Conservation (phyloP, 2,113 vertebrate genomes). For the Puma concolor region DNA sequence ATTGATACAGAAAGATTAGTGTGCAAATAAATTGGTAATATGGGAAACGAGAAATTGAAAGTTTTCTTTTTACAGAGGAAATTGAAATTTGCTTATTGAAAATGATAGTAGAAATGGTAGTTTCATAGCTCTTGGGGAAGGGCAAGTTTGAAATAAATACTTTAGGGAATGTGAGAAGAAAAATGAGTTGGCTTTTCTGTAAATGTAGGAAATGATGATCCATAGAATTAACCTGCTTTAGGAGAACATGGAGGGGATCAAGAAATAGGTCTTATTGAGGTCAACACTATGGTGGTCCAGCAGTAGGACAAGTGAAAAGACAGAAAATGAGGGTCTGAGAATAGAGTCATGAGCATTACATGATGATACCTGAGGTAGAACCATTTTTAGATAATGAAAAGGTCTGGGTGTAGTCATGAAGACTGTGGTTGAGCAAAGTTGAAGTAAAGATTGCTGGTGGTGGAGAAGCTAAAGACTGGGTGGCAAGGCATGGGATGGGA, state of each 20-base stretch:
- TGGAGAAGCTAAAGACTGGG: background rate
- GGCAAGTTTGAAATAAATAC: background rate
- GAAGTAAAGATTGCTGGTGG: background rate
- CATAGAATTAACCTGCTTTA: background rate
- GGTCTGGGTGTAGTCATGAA: background rate
- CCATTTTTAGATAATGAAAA: background rate
- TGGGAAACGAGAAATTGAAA: background rate
- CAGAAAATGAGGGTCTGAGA: background rate
- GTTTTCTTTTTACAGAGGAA: background rate
- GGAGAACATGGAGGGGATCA: background rate
- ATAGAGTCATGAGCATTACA: background rate
- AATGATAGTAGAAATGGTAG: background rate
- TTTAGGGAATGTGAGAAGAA: background rate
- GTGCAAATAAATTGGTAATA: background rate
- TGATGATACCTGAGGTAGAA: background rate
- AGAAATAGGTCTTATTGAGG: background rate
- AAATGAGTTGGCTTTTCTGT: background rate
- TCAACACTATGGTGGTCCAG: background rate
- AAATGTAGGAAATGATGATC: background rate
- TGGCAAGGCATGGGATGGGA: background rate
- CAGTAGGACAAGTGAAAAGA: background rate
- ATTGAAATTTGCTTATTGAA: conserved; percentile 40
- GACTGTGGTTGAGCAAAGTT: background rate
- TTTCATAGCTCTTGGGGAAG: background rate
- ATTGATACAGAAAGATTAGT: background rate